Percentiles rank a stretch among this genome's conserved stretches.
These are phyloP conservation scores for Druon quercuslanigerum DNA, from an alignment of 1,140 invertebrate genomes.

Conservation along the genomic window DNA sequence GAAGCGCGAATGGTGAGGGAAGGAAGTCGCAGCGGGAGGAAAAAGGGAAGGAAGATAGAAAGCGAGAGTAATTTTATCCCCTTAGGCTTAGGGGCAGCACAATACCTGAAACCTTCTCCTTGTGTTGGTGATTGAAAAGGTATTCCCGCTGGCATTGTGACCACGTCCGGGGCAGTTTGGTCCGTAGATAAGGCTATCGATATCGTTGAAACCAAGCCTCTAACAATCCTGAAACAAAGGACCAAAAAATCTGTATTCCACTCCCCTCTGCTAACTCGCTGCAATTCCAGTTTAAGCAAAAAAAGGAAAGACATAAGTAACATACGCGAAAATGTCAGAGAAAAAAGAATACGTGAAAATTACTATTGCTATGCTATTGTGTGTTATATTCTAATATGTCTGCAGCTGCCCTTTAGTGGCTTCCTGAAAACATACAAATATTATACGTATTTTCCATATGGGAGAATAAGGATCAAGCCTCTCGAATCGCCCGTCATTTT, in stretches of 20 bases:
- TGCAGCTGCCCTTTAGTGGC: too few relatives aligned
- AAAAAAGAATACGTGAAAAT: too few relatives aligned
- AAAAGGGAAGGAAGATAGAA: neutral
- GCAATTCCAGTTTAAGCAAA: conserved; percentile 3
- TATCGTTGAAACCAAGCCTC: conserved; percentile 28
- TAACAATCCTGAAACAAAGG: conserved; percentile 13
- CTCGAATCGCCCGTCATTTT: conserved; percentile 17
- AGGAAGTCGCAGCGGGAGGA: conserved; percentile 2
- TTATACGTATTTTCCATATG: conserved; percentile 4
- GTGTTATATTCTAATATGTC: too few relatives aligned
- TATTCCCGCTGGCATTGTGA: conserved; percentile 53
- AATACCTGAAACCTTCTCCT: conserved; percentile 43
- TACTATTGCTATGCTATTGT: too few relatives aligned
- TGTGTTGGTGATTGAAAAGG: conserved; percentile 41
- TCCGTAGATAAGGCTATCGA: conserved; percentile 49
- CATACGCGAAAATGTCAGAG: neutral
- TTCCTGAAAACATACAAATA: too few relatives aligned
- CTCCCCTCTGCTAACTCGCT: conserved; percentile 15
- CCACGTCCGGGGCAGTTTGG: conserved; percentile 56
- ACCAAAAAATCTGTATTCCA: conserved; percentile 19
- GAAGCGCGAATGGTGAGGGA: neutral
- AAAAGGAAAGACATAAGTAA: neutral
- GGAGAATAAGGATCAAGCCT: conserved; percentile 4
- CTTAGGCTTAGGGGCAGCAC: conserved; percentile 37
- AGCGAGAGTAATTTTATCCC: conserved; percentile 52